Conservation (phyloP, 2,888 invertebrate species). For the Tridacna gigas region DNA sequence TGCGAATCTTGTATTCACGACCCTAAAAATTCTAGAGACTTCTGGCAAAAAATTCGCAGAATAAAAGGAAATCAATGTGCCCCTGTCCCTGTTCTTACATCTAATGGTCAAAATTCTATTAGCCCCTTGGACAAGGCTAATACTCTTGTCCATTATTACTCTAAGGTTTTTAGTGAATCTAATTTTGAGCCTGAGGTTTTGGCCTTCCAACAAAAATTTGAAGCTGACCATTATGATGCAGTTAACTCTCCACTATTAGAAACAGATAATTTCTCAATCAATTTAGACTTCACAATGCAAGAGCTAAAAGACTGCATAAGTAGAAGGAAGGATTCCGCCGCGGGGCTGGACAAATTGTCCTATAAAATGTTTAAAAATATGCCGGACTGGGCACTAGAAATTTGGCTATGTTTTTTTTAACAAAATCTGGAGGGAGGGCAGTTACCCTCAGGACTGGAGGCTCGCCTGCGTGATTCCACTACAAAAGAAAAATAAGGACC, state of each 20-base stretch:
- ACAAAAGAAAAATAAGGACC: too few relatives aligned
- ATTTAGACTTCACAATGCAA: slow-evolving; percentile 15
- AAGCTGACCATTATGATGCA: not conserved
- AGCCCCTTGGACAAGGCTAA: too few relatives aligned
- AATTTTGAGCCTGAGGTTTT: slow-evolving; percentile 12
- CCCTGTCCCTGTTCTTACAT: too few relatives aligned
- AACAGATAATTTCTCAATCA: slow-evolving; percentile 2
- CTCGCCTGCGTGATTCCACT: slow-evolving; percentile 35
- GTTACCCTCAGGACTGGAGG: slow-evolving; percentile 20
- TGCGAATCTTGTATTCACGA: too few relatives aligned
- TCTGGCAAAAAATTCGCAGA: too few relatives aligned
- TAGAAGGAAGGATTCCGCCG: slow-evolving; percentile 15
- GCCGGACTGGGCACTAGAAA: not conserved
- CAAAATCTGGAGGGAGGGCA: not conserved
- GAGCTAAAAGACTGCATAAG: too few relatives aligned
- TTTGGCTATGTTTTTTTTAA: slow-evolving; percentile 4
- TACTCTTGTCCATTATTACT: too few relatives aligned
- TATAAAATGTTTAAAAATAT: slow-evolving; percentile 12
- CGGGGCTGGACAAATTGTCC: slow-evolving; percentile 23
- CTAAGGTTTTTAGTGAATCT: slow-evolving; percentile 16
- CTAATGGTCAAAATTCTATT: too few relatives aligned
- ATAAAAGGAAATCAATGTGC: too few relatives aligned
- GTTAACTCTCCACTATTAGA: not conserved
- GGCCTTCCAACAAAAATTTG: slow-evolving; percentile 26
- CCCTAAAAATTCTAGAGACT: too few relatives aligned